A percentile compares a stretch with the other conserved stretches of the same genome.
Conservation (phyloP, 2,797 vertebrate genomes). For the Monodelphis domestica region DNA sequence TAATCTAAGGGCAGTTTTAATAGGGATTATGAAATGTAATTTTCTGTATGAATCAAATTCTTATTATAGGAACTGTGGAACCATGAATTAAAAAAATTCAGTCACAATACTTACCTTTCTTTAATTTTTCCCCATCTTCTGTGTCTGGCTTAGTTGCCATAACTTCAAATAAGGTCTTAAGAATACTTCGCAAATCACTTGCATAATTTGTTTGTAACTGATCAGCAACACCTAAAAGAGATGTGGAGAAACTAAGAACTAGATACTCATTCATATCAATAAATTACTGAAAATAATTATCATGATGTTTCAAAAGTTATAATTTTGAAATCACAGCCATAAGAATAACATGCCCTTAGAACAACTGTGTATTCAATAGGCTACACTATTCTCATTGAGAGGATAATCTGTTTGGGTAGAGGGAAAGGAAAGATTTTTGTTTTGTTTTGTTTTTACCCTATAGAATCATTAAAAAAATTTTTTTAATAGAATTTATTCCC, state of each 20-base stretch:
- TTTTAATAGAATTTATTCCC: no score
- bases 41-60: neutral
- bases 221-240: constrained; percentile 93
- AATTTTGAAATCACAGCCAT: neutral
- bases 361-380: no score
- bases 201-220: constrained; percentile 99
- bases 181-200: constrained; percentile 96
- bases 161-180: constrained; percentile 98
- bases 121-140: constrained; percentile 91
- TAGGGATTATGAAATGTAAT: neutral
- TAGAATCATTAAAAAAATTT: neutral
- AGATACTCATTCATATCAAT: neutral
- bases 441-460: neutral
- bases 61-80: neutral
- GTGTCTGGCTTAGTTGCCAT: constrained; percentile 97
- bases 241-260: neutral
- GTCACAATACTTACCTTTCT: constrained; percentile 88
- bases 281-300: neutral
- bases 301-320: neutral
- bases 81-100: neutral
- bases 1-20: neutral
- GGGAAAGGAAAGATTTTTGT: neutral
- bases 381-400: rapidly evolving
- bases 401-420: neutral
- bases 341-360: rapidly evolving